phyloP scores from a whole-genome alignment of 2,113 vertebrate species.

The Pedionomus torquatus region DNA sequence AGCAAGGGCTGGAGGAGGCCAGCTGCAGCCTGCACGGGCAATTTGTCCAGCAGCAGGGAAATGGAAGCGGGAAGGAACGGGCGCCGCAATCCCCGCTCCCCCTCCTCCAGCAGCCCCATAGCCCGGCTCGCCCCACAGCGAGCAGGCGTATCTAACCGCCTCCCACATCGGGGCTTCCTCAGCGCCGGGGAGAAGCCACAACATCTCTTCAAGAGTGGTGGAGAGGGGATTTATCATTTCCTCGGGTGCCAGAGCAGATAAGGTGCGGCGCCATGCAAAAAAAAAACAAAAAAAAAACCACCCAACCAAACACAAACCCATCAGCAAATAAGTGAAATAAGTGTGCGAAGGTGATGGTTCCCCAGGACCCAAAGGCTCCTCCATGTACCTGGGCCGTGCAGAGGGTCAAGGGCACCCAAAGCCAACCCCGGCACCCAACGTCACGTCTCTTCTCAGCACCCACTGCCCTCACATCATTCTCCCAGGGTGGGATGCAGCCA shows the following conservation, averaged over 20 bases:
- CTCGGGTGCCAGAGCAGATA: constrained; percentile 23
- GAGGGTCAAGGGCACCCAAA: not conserved
- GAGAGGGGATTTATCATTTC: constrained; percentile 33
- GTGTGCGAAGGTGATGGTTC: not conserved
- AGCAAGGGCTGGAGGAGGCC: not conserved
- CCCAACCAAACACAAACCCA: not conserved
- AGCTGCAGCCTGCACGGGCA: fast-evolving
- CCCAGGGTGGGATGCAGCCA: not conserved
- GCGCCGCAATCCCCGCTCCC: not conserved
- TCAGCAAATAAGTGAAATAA: not conserved
- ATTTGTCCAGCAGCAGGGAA: not conserved
- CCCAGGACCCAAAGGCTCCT: not conserved
- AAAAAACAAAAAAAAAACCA: not conserved
- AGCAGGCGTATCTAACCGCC: not conserved
- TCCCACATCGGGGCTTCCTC: not conserved
- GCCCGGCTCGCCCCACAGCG: fast-evolving
- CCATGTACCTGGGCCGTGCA: fast-evolving
- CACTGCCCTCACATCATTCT: fast-evolving
- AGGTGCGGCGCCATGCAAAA: not conserved
- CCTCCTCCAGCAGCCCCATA: not conserved
- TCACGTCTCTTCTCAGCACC: fast-evolving
- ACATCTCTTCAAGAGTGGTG: not conserved
- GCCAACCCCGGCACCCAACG: not conserved
- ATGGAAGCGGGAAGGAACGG: not conserved
- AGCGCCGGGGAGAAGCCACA: not conserved